Base-by-base conservation (phyloP, 2,113 vertebrate genomes). In the Colossoma macropomum region DNA sequence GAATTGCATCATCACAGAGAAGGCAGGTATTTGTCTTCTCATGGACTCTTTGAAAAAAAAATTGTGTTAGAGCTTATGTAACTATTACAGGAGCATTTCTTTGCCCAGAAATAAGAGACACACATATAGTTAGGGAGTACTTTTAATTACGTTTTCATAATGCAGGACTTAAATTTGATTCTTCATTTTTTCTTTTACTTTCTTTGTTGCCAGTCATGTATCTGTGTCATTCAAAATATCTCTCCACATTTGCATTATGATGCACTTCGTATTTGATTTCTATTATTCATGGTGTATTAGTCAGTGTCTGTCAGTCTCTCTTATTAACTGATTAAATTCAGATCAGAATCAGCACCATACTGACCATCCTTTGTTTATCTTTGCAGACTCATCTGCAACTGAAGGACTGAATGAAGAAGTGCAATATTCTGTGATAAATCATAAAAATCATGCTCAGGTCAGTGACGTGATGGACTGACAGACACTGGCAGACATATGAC, bases 401-500 rank as follows among this genome's bases (percentile, higher is more conserved):
- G 78, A 80, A 72, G 66, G 52, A 45, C 52, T 13, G 16, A 38
- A 15, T 13, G 68, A 28, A 21, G 78, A 80, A 80, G 34, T 80
- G 19, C 78, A 71, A 25, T 80, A 72, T 79, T 71, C 78, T 71
- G 68, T 10, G 25, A 48, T 80, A 59, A 80, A 59, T 72, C 78
- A 80, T 60, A 80, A 41, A 41, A 79, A 60, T 1, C 68, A 17
- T 34, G 15, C 30, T 41, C 66, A 71, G 78, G 78, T 80, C 78
- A 80, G 78, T 80, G 12, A 60, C 27, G 34, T 45, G 78, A 80
- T 70, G n/a, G 32, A 79, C 66, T 79, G 77, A 70, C 65, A 70
- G 77, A 79, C 77, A 70, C 27, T 68, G 45, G 60, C 21, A 17
- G 16, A 34, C 11, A 1, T n/a, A 60, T 76, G 34, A 50, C 48